phyloP scores from a whole-genome alignment of 2,888 invertebrate genomes.

The Arctia plantaginis region DNA sequence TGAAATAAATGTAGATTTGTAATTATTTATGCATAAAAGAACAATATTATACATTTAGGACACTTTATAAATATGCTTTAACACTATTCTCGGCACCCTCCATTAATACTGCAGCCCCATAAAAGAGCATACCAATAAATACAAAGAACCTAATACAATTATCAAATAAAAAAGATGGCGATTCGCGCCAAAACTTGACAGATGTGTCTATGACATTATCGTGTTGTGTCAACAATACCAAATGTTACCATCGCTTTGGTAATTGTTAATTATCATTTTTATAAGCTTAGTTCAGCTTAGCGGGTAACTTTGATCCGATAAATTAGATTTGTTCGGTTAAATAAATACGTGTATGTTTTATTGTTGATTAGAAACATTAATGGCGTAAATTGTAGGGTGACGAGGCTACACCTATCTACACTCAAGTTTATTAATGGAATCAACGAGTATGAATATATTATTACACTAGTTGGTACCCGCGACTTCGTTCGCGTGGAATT shows the following conservation, averaged over 20 bases:
- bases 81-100: background rate
- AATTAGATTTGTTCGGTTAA: slow-evolving; percentile 54
- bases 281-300: slow-evolving; percentile 68
- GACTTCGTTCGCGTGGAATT: too few species aligned
- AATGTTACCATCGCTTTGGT: slow-evolving; percentile 72
- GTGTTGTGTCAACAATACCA: slow-evolving; percentile 79
- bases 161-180: slow-evolving; percentile 48
- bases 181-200: slow-evolving; percentile 64
- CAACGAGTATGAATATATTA: background rate
- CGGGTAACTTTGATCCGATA: slow-evolving; percentile 58
- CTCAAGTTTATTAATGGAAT: background rate
- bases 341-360: slow-evolving; percentile 37
- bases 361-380: slow-evolving; percentile 37
- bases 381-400: background rate
- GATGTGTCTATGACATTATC: slow-evolving; percentile 75
- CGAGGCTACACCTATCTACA: background rate
- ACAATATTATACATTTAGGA: background rate
- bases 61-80: background rate
- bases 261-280: slow-evolving; percentile 85
- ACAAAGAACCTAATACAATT: slow-evolving; percentile 46
- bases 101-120: slow-evolving; percentile 35
- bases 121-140: slow-evolving; percentile 32
- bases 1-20: background rate
- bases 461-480: too few species aligned
- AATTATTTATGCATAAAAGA: background rate